phyloP scores from a whole-genome alignment of 2,113 vertebrate species.

The Spilogale gracilis region DNA sequence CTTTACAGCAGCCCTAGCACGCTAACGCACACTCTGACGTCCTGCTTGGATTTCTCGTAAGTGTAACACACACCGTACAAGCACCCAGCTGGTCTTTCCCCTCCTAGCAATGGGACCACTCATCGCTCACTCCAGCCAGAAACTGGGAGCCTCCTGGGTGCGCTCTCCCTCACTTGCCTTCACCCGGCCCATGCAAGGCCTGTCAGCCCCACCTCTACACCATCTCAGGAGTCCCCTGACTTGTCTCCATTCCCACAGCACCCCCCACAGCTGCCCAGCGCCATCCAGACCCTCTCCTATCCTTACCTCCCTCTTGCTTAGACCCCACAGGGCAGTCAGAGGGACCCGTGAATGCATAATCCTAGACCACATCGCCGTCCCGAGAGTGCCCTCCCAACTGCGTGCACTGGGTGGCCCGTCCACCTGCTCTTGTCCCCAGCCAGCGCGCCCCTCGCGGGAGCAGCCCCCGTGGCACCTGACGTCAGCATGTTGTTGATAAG shows the following conservation, averaged over 20 bases:
- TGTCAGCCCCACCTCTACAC: neutral
- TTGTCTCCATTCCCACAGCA: neutral
- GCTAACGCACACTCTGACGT: neutral
- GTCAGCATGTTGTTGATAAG: slow-evolving; percentile 99
- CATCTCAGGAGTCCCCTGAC: neutral
- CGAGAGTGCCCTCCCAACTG: neutral
- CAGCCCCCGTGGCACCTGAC: slow-evolving; percentile 89
- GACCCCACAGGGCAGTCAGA: neutral
- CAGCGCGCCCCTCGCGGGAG: fast-evolving
- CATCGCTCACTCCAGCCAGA: neutral
- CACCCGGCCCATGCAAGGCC: neutral
- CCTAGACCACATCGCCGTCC: neutral
- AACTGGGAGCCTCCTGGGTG: too few relatives aligned
- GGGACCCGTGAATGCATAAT: neutral
- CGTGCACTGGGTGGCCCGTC: neutral
- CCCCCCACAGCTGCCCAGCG: fast-evolving
- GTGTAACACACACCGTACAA: neutral
- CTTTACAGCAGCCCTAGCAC: neutral
- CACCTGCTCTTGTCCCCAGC: neutral
- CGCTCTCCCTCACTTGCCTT: neutral
- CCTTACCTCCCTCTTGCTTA: neutral
- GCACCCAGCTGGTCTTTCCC: neutral
- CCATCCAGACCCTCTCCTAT: neutral
- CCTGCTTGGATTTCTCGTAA: neutral
- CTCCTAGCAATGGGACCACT: neutral